Percentiles rank a stretch among this genome's conserved stretches.
Evolutionary conservation across 2,888 invertebrate species (phyloP).

Genomic region (Bruchidius siliquastri): DNA sequence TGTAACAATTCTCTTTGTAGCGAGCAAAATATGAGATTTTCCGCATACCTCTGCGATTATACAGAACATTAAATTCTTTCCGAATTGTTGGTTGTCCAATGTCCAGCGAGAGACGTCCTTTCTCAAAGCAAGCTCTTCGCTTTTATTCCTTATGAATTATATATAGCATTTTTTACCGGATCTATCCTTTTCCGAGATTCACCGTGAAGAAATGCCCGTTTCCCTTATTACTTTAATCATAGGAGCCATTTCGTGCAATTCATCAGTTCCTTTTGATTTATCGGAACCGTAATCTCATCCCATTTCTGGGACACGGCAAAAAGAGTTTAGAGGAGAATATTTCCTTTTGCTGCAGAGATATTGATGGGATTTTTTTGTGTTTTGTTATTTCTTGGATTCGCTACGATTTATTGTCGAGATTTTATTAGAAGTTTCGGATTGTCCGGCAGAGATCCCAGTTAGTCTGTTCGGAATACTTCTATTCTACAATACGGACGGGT

Average conservation of each 20-base stretch:
- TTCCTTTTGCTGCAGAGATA: conserved; percentile 5
- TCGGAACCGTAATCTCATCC: conserved; percentile 25
- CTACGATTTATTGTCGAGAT: conserved; percentile 7
- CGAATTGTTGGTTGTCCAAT: background rate
- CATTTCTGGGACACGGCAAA: conserved; percentile 13
- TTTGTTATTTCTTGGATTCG: conserved; percentile 6
- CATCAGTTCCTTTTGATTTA: conserved; percentile 45
- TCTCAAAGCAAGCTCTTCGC: conserved; percentile 22
- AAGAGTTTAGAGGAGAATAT: conserved; percentile 20
- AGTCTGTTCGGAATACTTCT: conserved; percentile 1
- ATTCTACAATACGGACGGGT: background rate
- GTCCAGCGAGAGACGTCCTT: background rate
- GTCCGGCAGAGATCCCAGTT: background rate
- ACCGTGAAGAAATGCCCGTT: conserved; percentile 38
- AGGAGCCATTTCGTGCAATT: conserved; percentile 48
- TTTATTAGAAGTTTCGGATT: conserved; percentile 5
- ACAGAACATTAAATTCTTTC: background rate
- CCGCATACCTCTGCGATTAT: background rate
- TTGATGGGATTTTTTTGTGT: conserved; percentile 4
- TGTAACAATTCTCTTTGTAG: no score
- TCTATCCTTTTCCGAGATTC: conserved; percentile 35
- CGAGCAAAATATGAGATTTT: background rate
- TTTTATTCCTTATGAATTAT: conserved; percentile 46
- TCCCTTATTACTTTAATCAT: conserved; percentile 50
- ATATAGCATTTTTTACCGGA: conserved; percentile 44